Evolutionary conservation across 1,140 invertebrate genomes (phyloP).

Genomic region (Thalassaphorura encarpata): DNA sequence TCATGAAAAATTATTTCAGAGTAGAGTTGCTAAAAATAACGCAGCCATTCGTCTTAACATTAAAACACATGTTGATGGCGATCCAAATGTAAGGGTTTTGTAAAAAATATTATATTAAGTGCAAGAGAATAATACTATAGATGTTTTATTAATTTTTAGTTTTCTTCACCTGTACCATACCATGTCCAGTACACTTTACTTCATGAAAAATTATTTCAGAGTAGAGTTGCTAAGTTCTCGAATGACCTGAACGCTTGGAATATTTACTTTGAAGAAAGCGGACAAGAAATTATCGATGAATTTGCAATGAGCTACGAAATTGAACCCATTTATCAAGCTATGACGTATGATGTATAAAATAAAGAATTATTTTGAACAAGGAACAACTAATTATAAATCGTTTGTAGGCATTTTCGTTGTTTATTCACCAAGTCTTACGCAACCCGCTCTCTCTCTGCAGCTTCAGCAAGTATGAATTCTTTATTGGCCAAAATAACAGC

Average conservation of each 20-base stretch:
- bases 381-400: too few species aligned
- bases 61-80: too few species aligned
- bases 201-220: constrained; percentile 97
- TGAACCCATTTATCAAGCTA: constrained; percentile 98
- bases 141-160: not conserved
- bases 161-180: constrained; percentile 76
- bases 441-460: constrained; percentile 91
- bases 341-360: too few species aligned
- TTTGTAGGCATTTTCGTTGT: constrained; percentile 92
- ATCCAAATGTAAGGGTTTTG: too few species aligned
- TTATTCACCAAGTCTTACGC: constrained; percentile 99
- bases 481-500: constrained; percentile 98
- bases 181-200: constrained; percentile 99
- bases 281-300: constrained; percentile 97
- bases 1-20: too few species aligned
- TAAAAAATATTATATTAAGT: too few species aligned
- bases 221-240: constrained; percentile 75
- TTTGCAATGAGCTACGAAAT: constrained; percentile 99
- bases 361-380: too few species aligned
- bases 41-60: too few species aligned
- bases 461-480: constrained; percentile 98
- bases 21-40: too few species aligned
- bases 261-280: constrained; percentile 94
- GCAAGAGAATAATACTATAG: too few species aligned
- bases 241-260: constrained; percentile 98